These are phyloP conservation scores for Chlorodrepanis virens DNA, from an alignment of 2,113 vertebrate species.

Conservation along the genomic window DNA sequence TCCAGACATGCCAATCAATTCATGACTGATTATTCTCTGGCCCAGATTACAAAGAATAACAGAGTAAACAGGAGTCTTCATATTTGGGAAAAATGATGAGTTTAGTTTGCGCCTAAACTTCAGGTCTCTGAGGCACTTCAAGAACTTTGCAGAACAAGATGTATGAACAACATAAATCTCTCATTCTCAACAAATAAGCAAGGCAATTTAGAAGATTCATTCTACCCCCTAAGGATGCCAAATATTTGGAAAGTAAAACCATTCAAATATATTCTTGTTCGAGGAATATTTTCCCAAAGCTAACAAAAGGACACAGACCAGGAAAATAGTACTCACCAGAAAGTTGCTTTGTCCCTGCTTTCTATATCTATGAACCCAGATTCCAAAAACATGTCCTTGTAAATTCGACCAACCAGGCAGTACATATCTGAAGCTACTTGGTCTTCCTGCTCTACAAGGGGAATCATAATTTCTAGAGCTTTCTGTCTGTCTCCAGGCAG, in stretches of 20 bases:
- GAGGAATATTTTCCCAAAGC: not conserved
- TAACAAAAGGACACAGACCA: not conserved
- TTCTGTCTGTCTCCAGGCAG: conserved; percentile 87
- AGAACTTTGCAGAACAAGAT: not conserved
- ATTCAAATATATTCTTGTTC: not conserved
- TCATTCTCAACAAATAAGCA: not conserved
- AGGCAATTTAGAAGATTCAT: not conserved
- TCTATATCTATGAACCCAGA: conserved; percentile 87
- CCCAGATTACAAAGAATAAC: not conserved
- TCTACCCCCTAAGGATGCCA: not conserved
- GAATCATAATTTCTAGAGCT: conserved; percentile 94
- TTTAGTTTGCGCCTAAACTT: not conserved
- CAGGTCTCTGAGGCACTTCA: not conserved
- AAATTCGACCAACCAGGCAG: conserved; percentile 95
- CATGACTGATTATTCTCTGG: not conserved
- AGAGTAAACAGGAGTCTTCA: not conserved
- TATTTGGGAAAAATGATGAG: not conserved
- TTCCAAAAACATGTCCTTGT: conserved; percentile 95
- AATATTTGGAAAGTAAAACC: not conserved
- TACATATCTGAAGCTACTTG: conserved; percentile 97
- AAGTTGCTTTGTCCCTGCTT: conserved; percentile 86
- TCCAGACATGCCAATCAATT: not conserved
- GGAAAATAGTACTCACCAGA: conserved; percentile 80
- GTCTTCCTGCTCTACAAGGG: conserved; percentile 86
- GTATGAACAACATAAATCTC: not conserved